These are phyloP conservation scores for Progne subis DNA, from an alignment of 2,113 vertebrate species.

Conservation along the genomic window DNA sequence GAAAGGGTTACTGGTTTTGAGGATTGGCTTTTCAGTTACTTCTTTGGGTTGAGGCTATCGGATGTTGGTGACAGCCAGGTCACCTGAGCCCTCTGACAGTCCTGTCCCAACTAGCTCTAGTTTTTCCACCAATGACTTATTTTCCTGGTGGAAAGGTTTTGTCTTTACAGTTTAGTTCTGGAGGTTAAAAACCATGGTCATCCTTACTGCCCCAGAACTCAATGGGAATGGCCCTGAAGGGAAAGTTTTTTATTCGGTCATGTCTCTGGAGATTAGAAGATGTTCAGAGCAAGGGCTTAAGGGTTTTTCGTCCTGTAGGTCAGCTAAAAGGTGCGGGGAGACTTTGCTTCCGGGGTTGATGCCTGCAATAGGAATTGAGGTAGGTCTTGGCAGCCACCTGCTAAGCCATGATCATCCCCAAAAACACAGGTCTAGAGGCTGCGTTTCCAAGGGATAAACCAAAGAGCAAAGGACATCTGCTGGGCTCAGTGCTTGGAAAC, in stretches of 20 bases:
- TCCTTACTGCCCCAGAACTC: neutral
- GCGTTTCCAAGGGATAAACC: neutral
- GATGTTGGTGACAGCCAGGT: neutral
- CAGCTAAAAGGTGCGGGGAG: neutral
- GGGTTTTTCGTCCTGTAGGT: neutral
- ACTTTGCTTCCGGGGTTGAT: neutral
- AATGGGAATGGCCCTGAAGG: neutral
- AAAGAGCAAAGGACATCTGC: neutral
- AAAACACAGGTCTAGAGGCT: neutral
- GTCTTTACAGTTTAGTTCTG: neutral
- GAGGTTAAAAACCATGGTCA: neutral
- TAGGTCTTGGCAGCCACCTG: neutral
- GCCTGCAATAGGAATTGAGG: neutral
- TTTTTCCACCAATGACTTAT: neutral
- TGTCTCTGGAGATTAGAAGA: neutral
- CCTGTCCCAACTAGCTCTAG: neutral
- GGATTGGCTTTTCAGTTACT: neutral
- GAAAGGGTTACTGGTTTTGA: neutral
- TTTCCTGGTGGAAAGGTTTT: neutral
- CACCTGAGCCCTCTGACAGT: neutral
- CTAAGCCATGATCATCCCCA: neutral
- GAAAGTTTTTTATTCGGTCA: accelerated
- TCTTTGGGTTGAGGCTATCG: neutral
- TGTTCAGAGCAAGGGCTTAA: neutral
- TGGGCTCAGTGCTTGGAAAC: neutral